Conservation (phyloP, 2,888 invertebrate species). For the Nebria salina region DNA sequence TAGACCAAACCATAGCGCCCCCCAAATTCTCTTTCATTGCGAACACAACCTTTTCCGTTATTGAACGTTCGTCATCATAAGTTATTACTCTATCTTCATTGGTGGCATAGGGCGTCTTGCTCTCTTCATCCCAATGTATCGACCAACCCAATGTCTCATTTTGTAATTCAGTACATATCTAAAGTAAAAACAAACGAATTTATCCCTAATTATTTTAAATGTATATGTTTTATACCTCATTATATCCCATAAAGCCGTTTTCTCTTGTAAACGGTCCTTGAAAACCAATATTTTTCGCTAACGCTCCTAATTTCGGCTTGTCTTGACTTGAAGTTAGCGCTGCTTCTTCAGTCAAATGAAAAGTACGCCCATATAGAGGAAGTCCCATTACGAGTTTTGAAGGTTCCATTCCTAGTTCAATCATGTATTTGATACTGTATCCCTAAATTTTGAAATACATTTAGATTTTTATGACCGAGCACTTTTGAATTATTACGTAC, state of each 20-base stretch:
- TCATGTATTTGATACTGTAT: slow-evolving; percentile 78
- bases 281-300: slow-evolving; percentile 71
- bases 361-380: slow-evolving; percentile 86
- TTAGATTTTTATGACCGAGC: neutral
- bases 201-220: no score
- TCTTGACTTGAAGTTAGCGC: slow-evolving; percentile 52
- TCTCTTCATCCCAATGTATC: slow-evolving; percentile 75
- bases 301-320: slow-evolving; percentile 65
- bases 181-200: slow-evolving; percentile 22
- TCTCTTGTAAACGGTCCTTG: slow-evolving; percentile 82
- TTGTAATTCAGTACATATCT: slow-evolving; percentile 73
- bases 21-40: slow-evolving; percentile 63
- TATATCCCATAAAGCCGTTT: slow-evolving; percentile 87
- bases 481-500: slow-evolving; percentile 63
- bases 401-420: slow-evolving; percentile 77
- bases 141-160: slow-evolving; percentile 73
- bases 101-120: slow-evolving; percentile 71
- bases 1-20: slow-evolving; percentile 89
- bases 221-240: slow-evolving; percentile 70
- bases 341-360: slow-evolving; percentile 65
- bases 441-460: slow-evolving; percentile 64
- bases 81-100: slow-evolving; percentile 74
- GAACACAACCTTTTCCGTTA: slow-evolving; percentile 74
- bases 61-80: slow-evolving; percentile 80
- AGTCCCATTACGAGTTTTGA: slow-evolving; percentile 84